Evolutionary conservation across 1,140 invertebrate genomes (phyloP), one percentile per base, ranked within the genome.

Genomic region (Euwallacea fornicatus): DNA sequence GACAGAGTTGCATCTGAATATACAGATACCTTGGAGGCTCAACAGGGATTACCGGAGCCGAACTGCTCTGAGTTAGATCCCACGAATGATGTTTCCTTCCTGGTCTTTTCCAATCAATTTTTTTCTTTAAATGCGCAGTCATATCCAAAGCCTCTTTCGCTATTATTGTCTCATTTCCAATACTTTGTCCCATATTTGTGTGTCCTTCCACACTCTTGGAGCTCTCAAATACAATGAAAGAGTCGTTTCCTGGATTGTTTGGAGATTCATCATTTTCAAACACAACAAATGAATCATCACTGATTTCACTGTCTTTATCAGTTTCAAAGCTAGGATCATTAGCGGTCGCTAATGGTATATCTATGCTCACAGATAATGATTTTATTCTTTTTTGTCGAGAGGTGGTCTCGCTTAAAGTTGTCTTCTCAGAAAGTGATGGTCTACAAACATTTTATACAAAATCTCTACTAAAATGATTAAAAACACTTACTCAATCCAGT

Each of bases 1-100:
- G 87, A 79, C 97, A 99, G 54, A 99, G 80, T 82, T 99, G 95
- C 96, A 98, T 98, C 82, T 98, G 96, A 79, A 98, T 98, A 78
- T 96, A 98, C 0, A 98, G 84, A 82, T 92, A 97, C 79, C 92
- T 84, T 44, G 77, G 77, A 21, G 76, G 72, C 15, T 85, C 82
- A 87, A 78, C 76, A 78, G 66, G 76, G 77, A 67, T 74, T 81
- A 64, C 42, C 15, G 9, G 8, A 42, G 60, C 43, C 44, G 15
- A 10, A 11, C 50, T 59, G 46, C 55, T 74, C 10, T 65, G 46
- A 33, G 60, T 60, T 11, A 68, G 58, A 71, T 76, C 74, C 70
- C 71, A 71, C 33, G 76, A 76, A 54, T 76, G 72, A 71, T 76
- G 74, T 56, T 73, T 74, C 54, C 76, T 69, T 50, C 69, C 74